Evolutionary conservation across 1,140 invertebrate species (phyloP), one percentile per base, ranked within the genome.

Genomic region (Colletes gigas): DNA sequence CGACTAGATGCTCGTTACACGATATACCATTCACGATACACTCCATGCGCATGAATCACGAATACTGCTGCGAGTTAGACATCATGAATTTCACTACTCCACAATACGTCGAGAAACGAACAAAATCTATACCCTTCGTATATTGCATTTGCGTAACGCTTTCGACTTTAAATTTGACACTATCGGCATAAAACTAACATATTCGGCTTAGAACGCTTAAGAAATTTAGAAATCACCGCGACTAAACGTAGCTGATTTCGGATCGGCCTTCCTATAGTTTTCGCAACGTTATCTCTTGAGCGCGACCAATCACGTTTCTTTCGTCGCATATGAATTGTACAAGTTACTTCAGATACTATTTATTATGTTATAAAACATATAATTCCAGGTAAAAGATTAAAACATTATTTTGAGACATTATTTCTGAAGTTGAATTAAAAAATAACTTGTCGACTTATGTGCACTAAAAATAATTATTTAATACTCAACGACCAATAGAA

Each of bases 11-110:
- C 30, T 66, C 41, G 41, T 14, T 65, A n/a, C 55, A 81, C 79
- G 62, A 74, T 39, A 55, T 77, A 81, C 70, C 66, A 76, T 50
- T 63, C 47, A 69, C 59, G 72, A 55, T 69, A 68, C 60, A 60
- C 41, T 77, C 39, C 50, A 65, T 41, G 66, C 59, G 68, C 79
- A 77, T 70, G 74, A 81, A 81, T 81, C 74, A 77, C 57, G 66
- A 62, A 68, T 39, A 70, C 44, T 60, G n/a, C 19, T 66, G 9
- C 55, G 17, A 74, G 10, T 60, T 80, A 80, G 52, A 75, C 47
- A 59, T 60, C 30, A 39, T 17, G 14, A 52, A 19, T 60, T 70
- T 59, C 67, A 52, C 47, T 55, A 52, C 54, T 21, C 44, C 15
- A 54, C 4, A 14, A 7, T 21, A 21, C 21, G 3, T 3, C 9